phyloP scores from a whole-genome alignment of 1,140 invertebrate species.

The Leptonema lineaticorne region DNA sequence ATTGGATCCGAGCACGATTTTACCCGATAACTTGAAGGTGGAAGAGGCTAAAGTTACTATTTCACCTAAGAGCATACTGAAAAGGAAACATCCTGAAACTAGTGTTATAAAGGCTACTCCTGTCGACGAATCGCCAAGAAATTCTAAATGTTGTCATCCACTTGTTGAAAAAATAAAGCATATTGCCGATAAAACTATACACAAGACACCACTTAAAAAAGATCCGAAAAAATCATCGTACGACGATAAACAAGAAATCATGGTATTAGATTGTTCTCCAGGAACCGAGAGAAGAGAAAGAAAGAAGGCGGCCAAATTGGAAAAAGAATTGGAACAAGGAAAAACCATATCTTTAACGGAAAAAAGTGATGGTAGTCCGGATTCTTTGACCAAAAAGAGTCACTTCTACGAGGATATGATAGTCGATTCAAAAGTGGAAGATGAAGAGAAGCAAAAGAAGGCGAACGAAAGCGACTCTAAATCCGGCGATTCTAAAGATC shows the following conservation, averaged over 20 bases:
- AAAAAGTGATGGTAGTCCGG: slow-evolving; percentile 18
- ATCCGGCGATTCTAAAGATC: slow-evolving; percentile 37
- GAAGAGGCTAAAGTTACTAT: slow-evolving; percentile 46
- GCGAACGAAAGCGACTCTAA: slow-evolving; percentile 32
- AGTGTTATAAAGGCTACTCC: slow-evolving; percentile 45
- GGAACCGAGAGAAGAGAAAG: slow-evolving; percentile 52
- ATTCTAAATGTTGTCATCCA: slow-evolving; percentile 59
- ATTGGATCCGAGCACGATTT: not conserved
- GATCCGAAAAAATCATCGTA: slow-evolving; percentile 50
- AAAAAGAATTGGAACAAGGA: slow-evolving; percentile 21
- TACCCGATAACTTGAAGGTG: slow-evolving; percentile 38
- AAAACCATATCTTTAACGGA: slow-evolving; percentile 36
- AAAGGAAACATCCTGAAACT: slow-evolving; percentile 50
- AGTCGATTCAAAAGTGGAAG: slow-evolving; percentile 43
- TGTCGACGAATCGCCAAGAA: slow-evolving; percentile 50
- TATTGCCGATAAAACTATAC: slow-evolving; percentile 61
- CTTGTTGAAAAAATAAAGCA: slow-evolving; percentile 63
- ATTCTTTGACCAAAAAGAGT: slow-evolving; percentile 54
- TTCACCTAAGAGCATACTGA: slow-evolving; percentile 54
- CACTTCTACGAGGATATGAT: slow-evolving; percentile 63
- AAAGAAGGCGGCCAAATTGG: slow-evolving; percentile 19
- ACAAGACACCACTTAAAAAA: slow-evolving; percentile 56
- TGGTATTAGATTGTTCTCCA: slow-evolving; percentile 52
- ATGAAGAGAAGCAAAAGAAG: slow-evolving; percentile 43
- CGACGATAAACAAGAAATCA: slow-evolving; percentile 52